phyloP scores from a whole-genome alignment of 23 tunicate genomes.

The Styela clava region DNA sequence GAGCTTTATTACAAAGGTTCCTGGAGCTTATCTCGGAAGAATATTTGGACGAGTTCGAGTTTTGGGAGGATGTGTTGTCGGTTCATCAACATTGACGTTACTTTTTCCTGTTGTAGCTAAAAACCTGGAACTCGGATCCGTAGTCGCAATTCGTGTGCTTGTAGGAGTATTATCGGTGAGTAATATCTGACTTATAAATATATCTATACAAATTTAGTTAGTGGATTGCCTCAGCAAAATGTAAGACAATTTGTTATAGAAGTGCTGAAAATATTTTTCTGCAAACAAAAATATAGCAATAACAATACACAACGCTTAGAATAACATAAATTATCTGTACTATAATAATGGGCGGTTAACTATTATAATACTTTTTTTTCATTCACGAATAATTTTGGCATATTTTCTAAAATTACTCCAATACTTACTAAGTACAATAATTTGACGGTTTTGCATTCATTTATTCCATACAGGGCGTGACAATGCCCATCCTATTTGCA shows the following conservation, averaged over 20 bases:
- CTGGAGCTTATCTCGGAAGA: constrained; percentile 11
- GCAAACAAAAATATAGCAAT: too few relatives aligned
- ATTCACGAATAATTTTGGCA: too few relatives aligned
- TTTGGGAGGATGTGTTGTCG: constrained; percentile 1
- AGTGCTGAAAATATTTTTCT: too few relatives aligned
- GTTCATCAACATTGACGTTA: constrained; percentile 8
- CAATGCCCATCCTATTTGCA: background rate
- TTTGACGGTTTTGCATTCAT: too few relatives aligned
- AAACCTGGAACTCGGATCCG: background rate
- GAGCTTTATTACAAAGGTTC: too few relatives aligned
- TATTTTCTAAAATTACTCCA: too few relatives aligned
- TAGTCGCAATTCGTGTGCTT: background rate
- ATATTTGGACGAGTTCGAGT: constrained; percentile 6
- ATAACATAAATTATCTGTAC: too few relatives aligned
- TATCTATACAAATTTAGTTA: background rate
- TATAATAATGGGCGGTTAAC: too few relatives aligned
- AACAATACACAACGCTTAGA: too few relatives aligned
- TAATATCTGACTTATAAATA: background rate
- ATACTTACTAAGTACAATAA: too few relatives aligned
- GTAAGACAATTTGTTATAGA: too few relatives aligned
- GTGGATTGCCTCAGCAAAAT: background rate
- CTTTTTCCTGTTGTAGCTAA: background rate
- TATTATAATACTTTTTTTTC: too few relatives aligned
- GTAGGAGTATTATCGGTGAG: constrained; percentile 1
- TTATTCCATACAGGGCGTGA: constrained; percentile 24